phyloP scores from a whole-genome alignment of 2,113 vertebrate genomes.

The Oncorhynchus keta region DNA sequence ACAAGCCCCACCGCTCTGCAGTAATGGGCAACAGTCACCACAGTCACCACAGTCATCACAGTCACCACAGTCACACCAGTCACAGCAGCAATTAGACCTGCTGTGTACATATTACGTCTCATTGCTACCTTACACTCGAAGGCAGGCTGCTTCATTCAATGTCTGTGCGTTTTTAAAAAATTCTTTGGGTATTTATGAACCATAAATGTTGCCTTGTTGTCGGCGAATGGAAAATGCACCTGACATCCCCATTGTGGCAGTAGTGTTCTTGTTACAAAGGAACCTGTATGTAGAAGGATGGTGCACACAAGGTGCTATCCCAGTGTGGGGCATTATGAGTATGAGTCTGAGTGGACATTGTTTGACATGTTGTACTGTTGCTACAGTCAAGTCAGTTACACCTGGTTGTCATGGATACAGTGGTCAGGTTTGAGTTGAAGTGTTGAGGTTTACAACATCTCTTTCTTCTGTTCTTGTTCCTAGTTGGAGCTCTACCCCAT shows the following conservation, averaged over 20 bases:
- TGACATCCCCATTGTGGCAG: neutral
- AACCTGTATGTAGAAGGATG: neutral
- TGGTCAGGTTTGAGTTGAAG: conserved; percentile 27
- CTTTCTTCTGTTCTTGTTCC: conserved; percentile 51
- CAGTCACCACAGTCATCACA: conserved; percentile 8
- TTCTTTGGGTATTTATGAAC: conserved; percentile 1
- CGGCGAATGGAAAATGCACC: neutral
- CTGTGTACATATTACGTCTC: neutral
- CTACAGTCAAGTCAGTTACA: neutral
- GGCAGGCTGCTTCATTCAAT: neutral
- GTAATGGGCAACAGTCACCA: conserved; percentile 70
- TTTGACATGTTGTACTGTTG: neutral
- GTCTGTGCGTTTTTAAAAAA: neutral
- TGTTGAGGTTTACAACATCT: conserved; percentile 52
- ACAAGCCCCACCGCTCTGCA: conserved; percentile 60
- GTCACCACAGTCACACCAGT: conserved; percentile 58
- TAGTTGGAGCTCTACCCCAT: conserved; percentile 64
- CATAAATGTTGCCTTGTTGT: neutral
- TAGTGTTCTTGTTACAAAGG: neutral
- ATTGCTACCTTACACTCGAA: neutral
- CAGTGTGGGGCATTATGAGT: neutral
- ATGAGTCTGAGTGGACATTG: neutral
- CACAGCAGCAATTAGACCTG: conserved; percentile 66
- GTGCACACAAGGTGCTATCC: neutral
- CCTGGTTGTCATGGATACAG: conserved; percentile 23